A percentile compares a stretch with the other conserved stretches of the same genome.
These are phyloP conservation scores for Anastatus disparis DNA, from an alignment of 1,140 invertebrate species.

Conservation along the genomic window DNA sequence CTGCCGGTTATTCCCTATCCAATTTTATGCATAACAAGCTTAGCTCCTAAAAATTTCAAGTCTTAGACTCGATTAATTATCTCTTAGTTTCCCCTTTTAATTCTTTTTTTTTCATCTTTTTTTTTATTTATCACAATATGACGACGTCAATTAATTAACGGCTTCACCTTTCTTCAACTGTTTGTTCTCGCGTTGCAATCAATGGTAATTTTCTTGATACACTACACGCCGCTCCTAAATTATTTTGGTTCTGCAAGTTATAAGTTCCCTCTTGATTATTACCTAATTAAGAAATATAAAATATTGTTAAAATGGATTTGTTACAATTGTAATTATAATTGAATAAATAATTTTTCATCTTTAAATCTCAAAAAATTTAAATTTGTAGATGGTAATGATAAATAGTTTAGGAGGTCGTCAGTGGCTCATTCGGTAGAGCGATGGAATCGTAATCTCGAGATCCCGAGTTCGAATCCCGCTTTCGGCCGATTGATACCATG, in stretches of 20 bases:
- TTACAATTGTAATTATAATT: no score
- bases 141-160: neutral
- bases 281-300: no score
- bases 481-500: no score
- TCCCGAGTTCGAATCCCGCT: no score
- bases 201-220: neutral
- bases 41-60: slow-evolving; percentile 13
- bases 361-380: no score
- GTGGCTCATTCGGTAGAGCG: no score
- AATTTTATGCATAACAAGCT: slow-evolving; percentile 17
- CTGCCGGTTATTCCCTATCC: neutral
- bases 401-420: no score
- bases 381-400: no score
- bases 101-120: no score
- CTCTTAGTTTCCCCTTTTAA: neutral
- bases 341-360: neutral
- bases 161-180: slow-evolving; percentile 1
- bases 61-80: slow-evolving; percentile 5
- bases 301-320: no score
- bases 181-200: neutral
- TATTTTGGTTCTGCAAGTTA: neutral
- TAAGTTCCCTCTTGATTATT: neutral
- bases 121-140: slow-evolving; percentile 29
- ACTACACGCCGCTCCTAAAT: neutral
- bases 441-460: no score